Evolutionary conservation across 2,888 invertebrate species (phyloP).

Genomic region (Atherix ibis): DNA sequence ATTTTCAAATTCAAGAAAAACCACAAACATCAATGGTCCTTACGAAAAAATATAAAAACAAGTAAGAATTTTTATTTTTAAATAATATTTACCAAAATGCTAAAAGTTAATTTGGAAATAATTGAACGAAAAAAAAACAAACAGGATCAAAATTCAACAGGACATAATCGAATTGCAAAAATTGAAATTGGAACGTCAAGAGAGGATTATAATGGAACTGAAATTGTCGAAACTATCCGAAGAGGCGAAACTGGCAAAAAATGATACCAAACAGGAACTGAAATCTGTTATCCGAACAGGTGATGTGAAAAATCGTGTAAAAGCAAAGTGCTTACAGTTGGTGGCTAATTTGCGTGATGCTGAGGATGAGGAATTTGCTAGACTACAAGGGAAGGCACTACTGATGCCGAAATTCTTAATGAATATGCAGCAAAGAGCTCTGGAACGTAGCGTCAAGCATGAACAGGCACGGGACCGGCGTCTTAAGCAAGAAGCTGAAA

Average conservation of each 20-base stretch:
- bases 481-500: conserved; percentile 26
- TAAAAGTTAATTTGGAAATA: not conserved
- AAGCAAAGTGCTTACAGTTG: conserved; percentile 32
- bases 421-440: conserved; percentile 56
- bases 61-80: conserved; percentile 17
- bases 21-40: conserved; percentile 4
- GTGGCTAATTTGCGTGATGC: conserved; percentile 26
- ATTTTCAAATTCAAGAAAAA: conserved; percentile 1
- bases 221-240: conserved; percentile 52
- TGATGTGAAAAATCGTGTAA: conserved; percentile 39
- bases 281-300: conserved; percentile 39
- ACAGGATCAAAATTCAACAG: conserved; percentile 51
- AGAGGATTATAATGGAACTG: conserved; percentile 53
- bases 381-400: conserved; percentile 25
- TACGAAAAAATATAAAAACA: conserved; percentile 28
- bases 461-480: conserved; percentile 25
- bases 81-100: not conserved
- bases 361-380: conserved; percentile 23
- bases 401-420: conserved; percentile 49
- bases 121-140: no score
- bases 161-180: conserved; percentile 57
- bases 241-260: conserved; percentile 43
- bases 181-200: conserved; percentile 53
- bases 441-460: conserved; percentile 39
- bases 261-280: conserved; percentile 40